A percentile compares a stretch with the other conserved stretches of the same genome.
Evolutionary conservation across 1,140 invertebrate genomes (phyloP).

Genomic region (Leptinotarsa texana): DNA sequence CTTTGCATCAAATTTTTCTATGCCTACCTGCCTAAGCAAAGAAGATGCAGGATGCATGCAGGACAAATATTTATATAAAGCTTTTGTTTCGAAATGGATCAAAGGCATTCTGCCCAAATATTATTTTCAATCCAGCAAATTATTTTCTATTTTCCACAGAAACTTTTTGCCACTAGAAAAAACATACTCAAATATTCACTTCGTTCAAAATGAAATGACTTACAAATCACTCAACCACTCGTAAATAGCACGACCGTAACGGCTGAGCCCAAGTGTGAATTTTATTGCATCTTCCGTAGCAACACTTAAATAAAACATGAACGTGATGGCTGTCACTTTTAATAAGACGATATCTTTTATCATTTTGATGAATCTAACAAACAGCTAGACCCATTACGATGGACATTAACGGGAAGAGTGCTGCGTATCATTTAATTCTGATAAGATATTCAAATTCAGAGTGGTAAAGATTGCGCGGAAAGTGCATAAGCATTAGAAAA

Average conservation of each 20-base stretch:
- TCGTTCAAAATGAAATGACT: too few species aligned
- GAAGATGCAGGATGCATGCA: too few species aligned
- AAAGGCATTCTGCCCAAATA: too few species aligned
- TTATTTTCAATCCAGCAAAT: too few species aligned
- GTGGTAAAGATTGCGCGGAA: conserved; percentile 2
- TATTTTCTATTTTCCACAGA: too few species aligned
- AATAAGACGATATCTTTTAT: conserved; percentile 21
- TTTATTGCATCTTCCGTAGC: conserved; percentile 4
- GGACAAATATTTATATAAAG: too few species aligned
- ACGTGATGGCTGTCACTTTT: conserved; percentile 16
- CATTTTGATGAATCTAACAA: conserved; percentile 21
- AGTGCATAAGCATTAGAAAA: background rate
- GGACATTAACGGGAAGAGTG: conserved; percentile 8
- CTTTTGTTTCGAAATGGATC: too few species aligned
- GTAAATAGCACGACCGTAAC: background rate
- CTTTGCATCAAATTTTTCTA: too few species aligned
- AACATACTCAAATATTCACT: too few species aligned
- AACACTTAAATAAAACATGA: conserved; percentile 15
- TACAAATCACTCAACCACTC: background rate
- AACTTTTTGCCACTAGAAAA: too few species aligned
- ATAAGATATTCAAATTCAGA: conserved; percentile 21
- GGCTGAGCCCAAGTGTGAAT: background rate
- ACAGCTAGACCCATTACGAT: conserved; percentile 9
- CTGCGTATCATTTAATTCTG: conserved; percentile 20
- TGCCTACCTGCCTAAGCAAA: too few species aligned